These are phyloP conservation scores for Druon quercuslanigerum DNA, from an alignment of 1,140 invertebrate species.

Conservation along the genomic window DNA sequence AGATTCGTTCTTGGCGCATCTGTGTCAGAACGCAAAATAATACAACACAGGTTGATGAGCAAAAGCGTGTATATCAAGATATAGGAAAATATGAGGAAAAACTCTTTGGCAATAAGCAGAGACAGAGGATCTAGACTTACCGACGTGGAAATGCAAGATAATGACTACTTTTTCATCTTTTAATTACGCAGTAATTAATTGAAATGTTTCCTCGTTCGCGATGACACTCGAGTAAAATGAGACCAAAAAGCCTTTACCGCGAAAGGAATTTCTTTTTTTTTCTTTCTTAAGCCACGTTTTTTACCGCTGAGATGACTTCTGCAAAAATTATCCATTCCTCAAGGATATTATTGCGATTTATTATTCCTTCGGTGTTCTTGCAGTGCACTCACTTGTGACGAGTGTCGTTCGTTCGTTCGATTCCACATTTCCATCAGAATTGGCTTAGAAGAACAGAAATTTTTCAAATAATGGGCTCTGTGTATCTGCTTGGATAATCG, in stretches of 20 bases:
- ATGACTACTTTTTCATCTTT: conserved; percentile 66
- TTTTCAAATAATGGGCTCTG: background rate
- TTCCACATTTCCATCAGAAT: conserved; percentile 12
- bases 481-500: background rate
- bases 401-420: background rate
- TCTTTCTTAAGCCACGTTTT: background rate
- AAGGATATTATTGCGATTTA: background rate
- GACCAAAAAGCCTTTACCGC: conserved; percentile 39
- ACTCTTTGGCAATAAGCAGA: conserved; percentile 30
- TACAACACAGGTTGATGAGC: conserved; percentile 34
- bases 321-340: background rate
- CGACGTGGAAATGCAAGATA: conserved; percentile 61
- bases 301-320: background rate
- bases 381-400: background rate
- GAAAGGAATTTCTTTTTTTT: conserved; percentile 8
- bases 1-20: conserved; percentile 37
- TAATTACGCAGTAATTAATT: conserved; percentile 70
- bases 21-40: conserved; percentile 43
- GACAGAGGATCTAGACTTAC: conserved; percentile 45
- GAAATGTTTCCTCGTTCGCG: conserved; percentile 54
- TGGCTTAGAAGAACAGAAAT: background rate
- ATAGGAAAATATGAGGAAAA: conserved; percentile 16
- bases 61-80: conserved; percentile 30
- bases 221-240: conserved; percentile 59
- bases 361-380: conserved; percentile 9